Conservation (phyloP, 2,113 vertebrate species). For the Ciconia maguari region DNA sequence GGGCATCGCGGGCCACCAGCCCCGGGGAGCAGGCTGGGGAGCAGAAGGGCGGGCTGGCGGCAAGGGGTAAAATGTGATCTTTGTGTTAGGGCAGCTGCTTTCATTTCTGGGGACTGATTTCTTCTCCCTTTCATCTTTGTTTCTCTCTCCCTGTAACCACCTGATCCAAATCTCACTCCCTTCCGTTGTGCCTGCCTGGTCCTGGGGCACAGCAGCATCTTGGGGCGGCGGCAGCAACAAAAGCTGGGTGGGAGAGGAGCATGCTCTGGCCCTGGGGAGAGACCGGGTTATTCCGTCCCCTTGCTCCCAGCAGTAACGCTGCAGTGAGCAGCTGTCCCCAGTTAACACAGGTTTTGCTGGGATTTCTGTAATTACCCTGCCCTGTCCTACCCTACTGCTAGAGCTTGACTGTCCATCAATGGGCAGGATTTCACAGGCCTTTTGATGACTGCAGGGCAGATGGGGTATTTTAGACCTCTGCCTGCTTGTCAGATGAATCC, state of each 20-base stretch:
- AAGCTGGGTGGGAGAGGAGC: neutral
- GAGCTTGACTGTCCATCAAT: neutral
- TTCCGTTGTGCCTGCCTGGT: neutral
- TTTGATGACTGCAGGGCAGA: neutral
- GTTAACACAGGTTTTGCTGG: neutral
- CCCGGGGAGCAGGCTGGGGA: neutral
- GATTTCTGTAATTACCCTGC: neutral
- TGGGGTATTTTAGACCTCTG: neutral
- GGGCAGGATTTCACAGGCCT: neutral
- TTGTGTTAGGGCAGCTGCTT: neutral
- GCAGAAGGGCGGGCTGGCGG: fast-evolving
- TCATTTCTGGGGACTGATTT: neutral
- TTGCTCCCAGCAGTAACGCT: fast-evolving
- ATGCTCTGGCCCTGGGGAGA: fast-evolving
- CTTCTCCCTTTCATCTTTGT: neutral
- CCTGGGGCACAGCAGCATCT: neutral
- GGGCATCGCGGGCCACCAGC: fast-evolving
- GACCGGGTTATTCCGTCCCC: fast-evolving
- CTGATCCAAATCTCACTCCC: neutral
- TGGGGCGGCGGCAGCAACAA: fast-evolving
- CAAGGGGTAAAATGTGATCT: neutral
- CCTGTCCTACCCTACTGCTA: neutral
- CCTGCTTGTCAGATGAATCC: neutral
- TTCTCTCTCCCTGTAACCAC: neutral
- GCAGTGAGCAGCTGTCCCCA: neutral